Conservation (phyloP, 1,140 invertebrate genomes). For the Zelostemma sp. region DNA sequence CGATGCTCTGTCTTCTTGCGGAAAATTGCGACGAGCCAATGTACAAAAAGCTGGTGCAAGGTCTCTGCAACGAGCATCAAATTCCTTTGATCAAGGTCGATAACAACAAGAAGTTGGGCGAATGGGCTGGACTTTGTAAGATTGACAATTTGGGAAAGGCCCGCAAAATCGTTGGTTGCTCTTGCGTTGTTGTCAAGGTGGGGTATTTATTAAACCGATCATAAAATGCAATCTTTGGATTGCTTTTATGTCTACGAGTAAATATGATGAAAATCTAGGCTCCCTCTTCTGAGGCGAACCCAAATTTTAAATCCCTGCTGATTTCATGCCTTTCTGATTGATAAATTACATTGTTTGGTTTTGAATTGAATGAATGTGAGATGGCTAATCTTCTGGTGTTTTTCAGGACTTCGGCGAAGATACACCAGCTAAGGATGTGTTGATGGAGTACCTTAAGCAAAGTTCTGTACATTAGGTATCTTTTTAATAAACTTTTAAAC, state of each 20-base stretch:
- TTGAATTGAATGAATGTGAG: conserved; percentile 24
- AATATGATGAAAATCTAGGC: conserved; percentile 66
- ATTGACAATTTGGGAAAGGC: conserved; percentile 99
- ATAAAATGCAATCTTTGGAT: too few relatives aligned
- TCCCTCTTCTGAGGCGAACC: conserved; percentile 70
- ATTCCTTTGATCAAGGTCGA: conserved; percentile 98
- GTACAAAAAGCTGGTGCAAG: conserved; percentile 98
- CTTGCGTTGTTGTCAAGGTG: conserved; percentile 96
- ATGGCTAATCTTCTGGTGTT: conserved; percentile 49
- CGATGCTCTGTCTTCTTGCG: conserved; percentile 95
- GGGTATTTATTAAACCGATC: conserved; percentile 18
- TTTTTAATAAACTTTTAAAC: conserved; percentile 63
- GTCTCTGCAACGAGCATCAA: conserved; percentile 97
- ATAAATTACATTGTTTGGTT: conserved; percentile 6
- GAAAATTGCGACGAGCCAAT: conserved; percentile 98
- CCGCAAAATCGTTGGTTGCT: conserved; percentile 98
- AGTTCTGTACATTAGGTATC: conserved; percentile 65
- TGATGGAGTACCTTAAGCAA: conserved; percentile 91
- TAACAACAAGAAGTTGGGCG: conserved; percentile 98
- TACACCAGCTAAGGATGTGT: conserved; percentile 91
- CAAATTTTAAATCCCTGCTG: conserved; percentile 61
- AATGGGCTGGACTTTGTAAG: conserved; percentile 99
- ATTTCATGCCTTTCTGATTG: conserved; percentile 58
- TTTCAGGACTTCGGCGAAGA: conserved; percentile 95
- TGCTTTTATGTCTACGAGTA: conserved; percentile 18